A percentile compares a stretch with the other conserved stretches of the same genome.
Conservation (phyloP, 1,140 invertebrate genomes). For the Yoshiicerus persimilis region DNA sequence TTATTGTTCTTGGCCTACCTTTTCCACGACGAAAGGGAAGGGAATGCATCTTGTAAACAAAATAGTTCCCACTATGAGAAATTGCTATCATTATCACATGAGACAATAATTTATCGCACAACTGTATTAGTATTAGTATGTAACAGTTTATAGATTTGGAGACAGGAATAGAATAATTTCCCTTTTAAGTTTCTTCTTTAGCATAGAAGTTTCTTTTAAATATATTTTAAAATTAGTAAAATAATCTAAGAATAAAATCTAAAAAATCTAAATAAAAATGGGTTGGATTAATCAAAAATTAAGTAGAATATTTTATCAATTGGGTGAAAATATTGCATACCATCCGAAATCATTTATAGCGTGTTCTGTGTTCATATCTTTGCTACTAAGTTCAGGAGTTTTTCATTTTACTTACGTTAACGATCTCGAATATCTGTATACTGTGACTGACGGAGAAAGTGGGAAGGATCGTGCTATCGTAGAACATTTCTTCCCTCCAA, state of each 20-base stretch:
- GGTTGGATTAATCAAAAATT: neutral
- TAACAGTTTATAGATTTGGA: too few relatives aligned
- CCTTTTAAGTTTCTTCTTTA: too few relatives aligned
- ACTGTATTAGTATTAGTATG: too few relatives aligned
- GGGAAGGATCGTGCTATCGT: conserved; percentile 71
- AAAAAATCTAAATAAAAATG: too few relatives aligned
- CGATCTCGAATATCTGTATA: conserved; percentile 88
- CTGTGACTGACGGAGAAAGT: conserved; percentile 76
- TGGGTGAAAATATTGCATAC: conserved; percentile 47
- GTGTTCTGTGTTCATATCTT: conserved; percentile 75
- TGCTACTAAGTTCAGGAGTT: conserved; percentile 81
- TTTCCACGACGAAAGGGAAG: neutral
- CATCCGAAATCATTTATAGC: conserved; percentile 85
- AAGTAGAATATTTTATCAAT: neutral
- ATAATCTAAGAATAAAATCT: too few relatives aligned
- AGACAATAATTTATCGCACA: too few relatives aligned
- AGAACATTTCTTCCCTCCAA: conserved; percentile 81
- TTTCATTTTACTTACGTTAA: conserved; percentile 83
- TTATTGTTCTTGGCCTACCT: neutral
- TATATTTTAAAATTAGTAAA: neutral
- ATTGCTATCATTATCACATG: too few relatives aligned
- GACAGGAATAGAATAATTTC: too few relatives aligned
- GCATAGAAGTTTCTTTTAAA: neutral
- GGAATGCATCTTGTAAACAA: neutral
- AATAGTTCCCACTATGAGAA: too few relatives aligned